Base-by-base conservation (phyloP, 2,888 invertebrate genomes). In the Nomada fabriciana region DNA sequence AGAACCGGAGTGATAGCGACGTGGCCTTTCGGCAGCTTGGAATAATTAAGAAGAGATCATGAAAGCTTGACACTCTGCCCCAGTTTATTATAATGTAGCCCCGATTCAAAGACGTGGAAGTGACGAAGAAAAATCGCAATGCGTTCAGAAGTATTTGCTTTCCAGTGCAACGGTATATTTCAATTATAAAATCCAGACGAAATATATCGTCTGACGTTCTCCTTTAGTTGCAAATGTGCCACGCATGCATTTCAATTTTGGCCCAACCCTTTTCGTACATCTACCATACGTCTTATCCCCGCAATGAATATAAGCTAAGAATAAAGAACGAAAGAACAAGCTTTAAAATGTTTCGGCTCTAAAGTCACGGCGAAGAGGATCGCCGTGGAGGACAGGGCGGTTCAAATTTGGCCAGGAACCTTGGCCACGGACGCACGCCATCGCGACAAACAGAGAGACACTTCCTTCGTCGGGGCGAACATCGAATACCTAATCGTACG, bases 401-500 rank as follows among this genome's bases (percentile, higher is more conserved):
- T 23, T 60, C 72, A 64, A 70, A 81, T 83, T 83, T 76, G 76
- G 80, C 80, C 53, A 68, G 63, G 72, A 72, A 72, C 80, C 80
- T 80, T 80, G 80, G 82, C 50, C 43, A 59, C 69, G 68, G 77
- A 76, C 82, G 82, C 76, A 76, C 76, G n/a, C 52, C 68, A 67
- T 43, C 71, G 59, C 64, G 60, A 52, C 71, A 42, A 68, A 76
- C 61, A n/a, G 80, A 42, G 71, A 73, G 67, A 78, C 73, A 68
- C 80, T 85, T 85, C 73, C 81, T 85, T 64, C 83, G 73, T 47
- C 20, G 80, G 69, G 76, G 83, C 81, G 82, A 78, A 77, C 83
- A 80, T 72, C 72, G 87, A 88, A 88, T 88, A 80, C 86, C 86
- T 88, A 86, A 86, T 88, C 85, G 88, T 61, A 76, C 76, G 79